Conservation (phyloP, 1,140 invertebrate species). For the Bombus difficillimus region DNA sequence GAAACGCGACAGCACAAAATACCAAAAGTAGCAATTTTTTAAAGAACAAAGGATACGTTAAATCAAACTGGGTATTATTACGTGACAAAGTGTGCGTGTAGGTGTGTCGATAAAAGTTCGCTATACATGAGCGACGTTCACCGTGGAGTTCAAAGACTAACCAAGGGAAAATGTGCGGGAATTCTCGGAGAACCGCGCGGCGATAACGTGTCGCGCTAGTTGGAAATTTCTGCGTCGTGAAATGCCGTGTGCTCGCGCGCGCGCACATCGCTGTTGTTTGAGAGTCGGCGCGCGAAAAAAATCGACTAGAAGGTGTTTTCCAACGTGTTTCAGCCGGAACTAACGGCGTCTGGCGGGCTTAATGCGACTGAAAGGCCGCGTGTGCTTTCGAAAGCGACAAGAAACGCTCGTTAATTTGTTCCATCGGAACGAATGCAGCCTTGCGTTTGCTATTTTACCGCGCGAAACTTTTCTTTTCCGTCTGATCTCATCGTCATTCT, state of each 20-base stretch:
- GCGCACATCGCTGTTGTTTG: not conserved
- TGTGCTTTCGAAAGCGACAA: conserved; percentile 19
- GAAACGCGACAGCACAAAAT: no score
- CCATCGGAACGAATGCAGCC: conserved; percentile 1
- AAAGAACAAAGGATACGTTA: not conserved
- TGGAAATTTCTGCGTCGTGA: not conserved
- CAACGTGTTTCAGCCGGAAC: conserved; percentile 33
- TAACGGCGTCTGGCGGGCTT: conserved; percentile 24
- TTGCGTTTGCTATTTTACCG: not conserved
- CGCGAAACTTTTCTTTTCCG: not conserved
- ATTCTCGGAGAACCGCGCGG: not conserved
- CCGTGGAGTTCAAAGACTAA: not conserved
- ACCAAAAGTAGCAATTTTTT: no score
- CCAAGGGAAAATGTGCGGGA: not conserved
- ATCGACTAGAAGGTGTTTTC: not conserved
- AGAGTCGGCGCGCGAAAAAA: not conserved
- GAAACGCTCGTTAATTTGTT: conserved; percentile 40
- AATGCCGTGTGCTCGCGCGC: not conserved
- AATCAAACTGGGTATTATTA: not conserved
- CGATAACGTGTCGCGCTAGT: not conserved
- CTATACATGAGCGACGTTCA: not conserved
- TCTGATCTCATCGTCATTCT: no score
- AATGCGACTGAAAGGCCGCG: conserved; percentile 9
- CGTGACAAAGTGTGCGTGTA: not conserved
- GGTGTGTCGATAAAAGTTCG: not conserved